Conservation (phyloP, 2,888 invertebrate genomes). For the Acanthopleura granulata region DNA sequence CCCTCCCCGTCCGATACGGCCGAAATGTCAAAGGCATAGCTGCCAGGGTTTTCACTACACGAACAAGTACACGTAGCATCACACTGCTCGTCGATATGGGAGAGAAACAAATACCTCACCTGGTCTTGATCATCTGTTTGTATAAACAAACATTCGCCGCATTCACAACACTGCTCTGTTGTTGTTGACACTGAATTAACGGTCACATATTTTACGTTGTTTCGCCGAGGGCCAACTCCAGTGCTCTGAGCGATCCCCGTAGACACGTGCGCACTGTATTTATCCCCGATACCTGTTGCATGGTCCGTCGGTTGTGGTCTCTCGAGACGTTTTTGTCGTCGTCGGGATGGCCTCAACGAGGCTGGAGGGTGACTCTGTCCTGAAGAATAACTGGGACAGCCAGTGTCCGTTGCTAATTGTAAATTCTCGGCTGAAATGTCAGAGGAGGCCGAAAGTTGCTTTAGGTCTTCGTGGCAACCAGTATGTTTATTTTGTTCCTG, state of each 20-base stretch:
- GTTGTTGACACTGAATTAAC: conserved; percentile 1
- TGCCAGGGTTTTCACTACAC: too few relatives aligned
- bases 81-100: neutral
- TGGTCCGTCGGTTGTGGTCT: neutral
- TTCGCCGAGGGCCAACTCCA: neutral
- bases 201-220: neutral
- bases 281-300: neutral
- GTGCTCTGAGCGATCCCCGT: neutral
- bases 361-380: neutral
- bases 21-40: too few relatives aligned
- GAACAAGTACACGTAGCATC: neutral
- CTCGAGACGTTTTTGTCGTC: neutral
- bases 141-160: neutral
- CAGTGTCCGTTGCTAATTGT: neutral
- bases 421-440: neutral
- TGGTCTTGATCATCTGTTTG: neutral
- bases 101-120: neutral
- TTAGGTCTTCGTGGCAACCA: too few relatives aligned
- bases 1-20: neutral
- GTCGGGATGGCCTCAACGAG: neutral
- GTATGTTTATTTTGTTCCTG: too few relatives aligned
- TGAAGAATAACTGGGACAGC: neutral
- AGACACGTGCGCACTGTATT: neutral
- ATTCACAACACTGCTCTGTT: neutral
- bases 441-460: neutral